Conservation (phyloP, 2,888 invertebrate genomes). For the Caenorhabditis sp. region DNA sequence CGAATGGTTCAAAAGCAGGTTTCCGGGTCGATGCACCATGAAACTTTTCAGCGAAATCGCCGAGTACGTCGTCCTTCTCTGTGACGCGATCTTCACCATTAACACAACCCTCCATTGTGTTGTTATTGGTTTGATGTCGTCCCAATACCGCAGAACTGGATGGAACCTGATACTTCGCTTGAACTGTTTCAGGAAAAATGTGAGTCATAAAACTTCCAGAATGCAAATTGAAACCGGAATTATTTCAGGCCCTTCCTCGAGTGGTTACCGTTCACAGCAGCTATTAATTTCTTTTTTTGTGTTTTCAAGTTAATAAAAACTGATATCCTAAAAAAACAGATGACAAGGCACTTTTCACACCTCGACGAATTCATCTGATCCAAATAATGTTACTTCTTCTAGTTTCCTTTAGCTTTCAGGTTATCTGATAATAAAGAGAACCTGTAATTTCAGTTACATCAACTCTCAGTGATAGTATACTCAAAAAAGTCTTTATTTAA, state of each 20-base stretch:
- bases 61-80: neutral
- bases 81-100: neutral
- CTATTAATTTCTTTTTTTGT: neutral
- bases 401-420: too few species aligned
- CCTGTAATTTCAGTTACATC: too few species aligned
- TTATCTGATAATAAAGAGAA: too few species aligned
- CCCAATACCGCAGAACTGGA: neutral
- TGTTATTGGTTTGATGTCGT: neutral
- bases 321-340: too few species aligned
- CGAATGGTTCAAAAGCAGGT: too few species aligned
- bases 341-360: too few species aligned
- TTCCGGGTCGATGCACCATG: too few species aligned
- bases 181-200: neutral
- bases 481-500: too few species aligned
- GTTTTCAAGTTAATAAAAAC: too few species aligned
- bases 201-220: neutral
- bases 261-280: neutral
- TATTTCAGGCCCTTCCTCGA: neutral
- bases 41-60: neutral
- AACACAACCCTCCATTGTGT: conserved; percentile 6
- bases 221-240: neutral
- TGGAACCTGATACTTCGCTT: neutral
- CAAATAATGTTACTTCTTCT: too few species aligned
- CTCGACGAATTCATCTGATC: too few species aligned
- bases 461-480: too few species aligned